phyloP scores from a whole-genome alignment of 2,888 invertebrate genomes.

The Yponomeuta sedellus region DNA sequence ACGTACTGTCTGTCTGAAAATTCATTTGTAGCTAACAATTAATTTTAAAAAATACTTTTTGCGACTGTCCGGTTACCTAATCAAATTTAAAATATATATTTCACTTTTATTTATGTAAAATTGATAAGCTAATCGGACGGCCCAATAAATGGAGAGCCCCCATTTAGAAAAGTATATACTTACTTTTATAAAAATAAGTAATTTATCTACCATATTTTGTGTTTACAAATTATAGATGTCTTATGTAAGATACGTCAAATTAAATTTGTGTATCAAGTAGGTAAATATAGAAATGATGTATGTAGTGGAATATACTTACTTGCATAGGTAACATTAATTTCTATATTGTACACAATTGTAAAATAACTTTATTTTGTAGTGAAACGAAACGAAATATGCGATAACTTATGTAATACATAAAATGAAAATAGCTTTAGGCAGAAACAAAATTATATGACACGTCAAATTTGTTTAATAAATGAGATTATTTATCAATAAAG shows the following conservation, averaged over 20 bases:
- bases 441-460: neutral
- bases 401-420: neutral
- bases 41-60: slow-evolving; percentile 38
- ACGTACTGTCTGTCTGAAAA: neutral
- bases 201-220: neutral
- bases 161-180: slow-evolving; percentile 58
- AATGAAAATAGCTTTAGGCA: neutral
- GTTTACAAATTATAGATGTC: neutral
- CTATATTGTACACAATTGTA: too few species aligned
- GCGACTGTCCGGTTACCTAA: slow-evolving; percentile 45
- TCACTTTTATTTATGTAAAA: slow-evolving; percentile 27
- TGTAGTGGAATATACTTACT: neutral
- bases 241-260: neutral
- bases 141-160: slow-evolving; percentile 65
- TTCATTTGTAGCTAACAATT: neutral
- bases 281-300: neutral
- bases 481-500: neutral
- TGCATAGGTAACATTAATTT: neutral
- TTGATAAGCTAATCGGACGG: slow-evolving; percentile 37
- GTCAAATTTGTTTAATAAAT: neutral
- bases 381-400: neutral
- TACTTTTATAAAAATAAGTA: slow-evolving; percentile 1
- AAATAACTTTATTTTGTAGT: neutral
- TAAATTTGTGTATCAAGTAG: neutral
- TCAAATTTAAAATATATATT: slow-evolving; percentile 29